Evolutionary conservation across 2,888 invertebrate species (phyloP).

Genomic region (Calliphora vomitoria): DNA sequence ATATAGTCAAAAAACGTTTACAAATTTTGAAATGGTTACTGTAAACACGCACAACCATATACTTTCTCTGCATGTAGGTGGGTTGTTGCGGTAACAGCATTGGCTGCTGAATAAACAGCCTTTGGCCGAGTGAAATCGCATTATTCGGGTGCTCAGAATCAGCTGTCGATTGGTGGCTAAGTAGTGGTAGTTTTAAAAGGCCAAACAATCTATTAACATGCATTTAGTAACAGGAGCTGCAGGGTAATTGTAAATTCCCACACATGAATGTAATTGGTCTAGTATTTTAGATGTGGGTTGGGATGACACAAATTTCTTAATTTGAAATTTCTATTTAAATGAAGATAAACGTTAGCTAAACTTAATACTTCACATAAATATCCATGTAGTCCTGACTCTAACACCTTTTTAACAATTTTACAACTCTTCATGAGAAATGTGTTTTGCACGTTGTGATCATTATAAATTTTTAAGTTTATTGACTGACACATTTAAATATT

Average conservation of each 20-base stretch:
- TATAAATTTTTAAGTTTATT: slow-evolving; percentile 50
- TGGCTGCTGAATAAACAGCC: no score
- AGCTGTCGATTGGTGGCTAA: no score
- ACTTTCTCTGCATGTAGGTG: no score
- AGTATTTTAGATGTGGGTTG: not conserved
- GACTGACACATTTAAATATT: slow-evolving; percentile 58
- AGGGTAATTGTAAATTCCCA: not conserved
- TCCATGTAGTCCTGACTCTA: not conserved
- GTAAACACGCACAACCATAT: no score
- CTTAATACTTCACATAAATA: not conserved
- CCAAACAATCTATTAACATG: no score
- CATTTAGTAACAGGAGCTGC: no score
- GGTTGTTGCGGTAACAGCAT: no score
- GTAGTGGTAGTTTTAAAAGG: no score
- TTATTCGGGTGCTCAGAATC: no score
- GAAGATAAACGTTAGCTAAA: not conserved
- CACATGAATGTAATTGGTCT: not conserved
- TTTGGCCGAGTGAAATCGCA: no score
- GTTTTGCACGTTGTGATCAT: not conserved
- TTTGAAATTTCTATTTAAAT: not conserved
- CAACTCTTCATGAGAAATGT: slow-evolving; percentile 12
- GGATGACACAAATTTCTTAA: not conserved
- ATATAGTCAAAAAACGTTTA: no score
- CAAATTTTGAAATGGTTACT: no score
- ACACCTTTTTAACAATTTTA: not conserved